A percentile compares a stretch with the other conserved stretches of the same genome.
Evolutionary conservation across 2,888 invertebrate genomes (phyloP).

Genomic region (Harpalus rubripes): DNA sequence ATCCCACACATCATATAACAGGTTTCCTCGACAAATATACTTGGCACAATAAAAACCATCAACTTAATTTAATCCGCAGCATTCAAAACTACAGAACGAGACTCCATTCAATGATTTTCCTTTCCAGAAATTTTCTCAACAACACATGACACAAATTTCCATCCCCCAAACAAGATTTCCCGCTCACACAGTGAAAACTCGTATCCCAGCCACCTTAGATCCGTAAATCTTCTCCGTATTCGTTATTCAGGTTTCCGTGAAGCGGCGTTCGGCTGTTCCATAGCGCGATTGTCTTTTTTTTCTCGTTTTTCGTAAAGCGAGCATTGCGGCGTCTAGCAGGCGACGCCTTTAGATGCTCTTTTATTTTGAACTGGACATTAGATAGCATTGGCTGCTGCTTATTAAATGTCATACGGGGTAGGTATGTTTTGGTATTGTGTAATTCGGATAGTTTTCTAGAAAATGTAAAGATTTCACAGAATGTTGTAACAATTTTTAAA

Average conservation of each 20-base stretch:
- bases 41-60: conserved; percentile 13
- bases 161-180: conserved; percentile 46
- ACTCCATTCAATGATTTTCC: conserved; percentile 31
- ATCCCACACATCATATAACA: not conserved
- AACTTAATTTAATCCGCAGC: conserved; percentile 16
- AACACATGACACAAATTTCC: conserved; percentile 53
- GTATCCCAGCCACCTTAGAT: conserved; percentile 36
- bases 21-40: not conserved
- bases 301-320: conserved; percentile 25
- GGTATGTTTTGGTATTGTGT: too few relatives aligned
- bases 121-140: conserved; percentile 35
- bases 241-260: conserved; percentile 51
- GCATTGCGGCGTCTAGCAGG: conserved; percentile 6
- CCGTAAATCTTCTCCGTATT: conserved; percentile 51
- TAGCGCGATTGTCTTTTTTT: conserved; percentile 36
- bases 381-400: not conserved
- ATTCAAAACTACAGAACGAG: conserved; percentile 25
- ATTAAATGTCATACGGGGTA: not conserved
- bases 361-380: conserved; percentile 31
- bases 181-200: conserved; percentile 42
- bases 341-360: conserved; percentile 26
- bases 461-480: too few relatives aligned
- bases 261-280: conserved; percentile 33
- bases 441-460: too few relatives aligned
- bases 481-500: too few relatives aligned